Evolutionary conservation across 2,113 vertebrate genomes (phyloP), one percentile per base, ranked within the genome.

Genomic region (Petrocephalus zakoni): DNA sequence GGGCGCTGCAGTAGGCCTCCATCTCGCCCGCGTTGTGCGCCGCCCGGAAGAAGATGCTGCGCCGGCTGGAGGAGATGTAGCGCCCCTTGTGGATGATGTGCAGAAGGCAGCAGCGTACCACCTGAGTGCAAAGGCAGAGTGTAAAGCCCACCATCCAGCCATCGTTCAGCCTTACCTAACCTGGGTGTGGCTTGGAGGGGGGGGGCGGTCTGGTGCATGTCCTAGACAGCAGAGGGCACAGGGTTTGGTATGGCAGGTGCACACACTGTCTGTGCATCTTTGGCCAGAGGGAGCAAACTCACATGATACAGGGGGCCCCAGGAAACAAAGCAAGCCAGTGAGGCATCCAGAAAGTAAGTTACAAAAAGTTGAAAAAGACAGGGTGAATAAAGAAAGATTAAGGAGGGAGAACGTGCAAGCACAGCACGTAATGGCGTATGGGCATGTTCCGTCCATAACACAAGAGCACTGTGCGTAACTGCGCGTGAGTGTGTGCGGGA

Each of bases 11-110:
- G 91, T 98, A 98, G 9, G 97, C 97, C 93, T 98, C 97, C 89
- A 98, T 95, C 91, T 98, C 97, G 0, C 94, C 93, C 0, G 96
- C 95, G 47, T 97, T 97, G 94, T 98, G 97, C 1, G 94, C 93
- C 3, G 94, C 93, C 0, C 97, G 94, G 93, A 97, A 98, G 91
- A 98, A 98, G 93, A 97, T 96, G 93, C 97, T 97, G 90, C 96
- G 95, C 58, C 97, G 95, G 93, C 96, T 97, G 91, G 96, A n/a
- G 0, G 95, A 91, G 89, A 98, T 96, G n/a, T 98, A 97, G 89
- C 95, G 97, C 8, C 96, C 95, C 92, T 98, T 98, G 92, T 97
- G 96, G 85, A 97, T 94, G 87, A 97, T 96, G 94, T 98, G 97
- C 2, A 97, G 96, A 90, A 97, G 91, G 92, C 97, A 98, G 93